Base-by-base conservation (phyloP, 2,888 invertebrate species). In the Coronaproctus castanopsis region DNA sequence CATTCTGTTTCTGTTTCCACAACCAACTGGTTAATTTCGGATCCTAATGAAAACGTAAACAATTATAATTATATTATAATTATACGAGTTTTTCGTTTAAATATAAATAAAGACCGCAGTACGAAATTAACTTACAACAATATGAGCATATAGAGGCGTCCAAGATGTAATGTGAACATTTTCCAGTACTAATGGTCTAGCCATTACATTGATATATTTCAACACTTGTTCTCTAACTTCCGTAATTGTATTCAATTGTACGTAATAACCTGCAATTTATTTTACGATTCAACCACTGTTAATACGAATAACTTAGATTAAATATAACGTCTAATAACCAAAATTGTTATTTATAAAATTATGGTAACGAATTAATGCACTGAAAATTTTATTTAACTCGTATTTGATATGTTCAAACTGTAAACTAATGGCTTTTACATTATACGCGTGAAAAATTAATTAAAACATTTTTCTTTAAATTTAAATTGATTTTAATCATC, bases 161-260 rank as follows among this genome's bases (percentile, higher is more conserved):
- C 97, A 98, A 18, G 91, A 85, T 3, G 88, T 81, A 21, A 86
- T 88, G 67, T 89, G 88, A 2, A 73, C 72, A 3, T 74, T 84
- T 71, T 80, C 88, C 55, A 88, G 72, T 3, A 87, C 87, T 69
- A 88, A 75, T 0, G 88, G 88, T 51, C 85, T 78, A 0, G 88
- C 95, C 69, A 98, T 84, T 2, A 97, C 93, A 62, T 89, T 85
- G 64, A 98, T 89, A 73, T 98, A 98, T 71, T 93, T 87, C 67
- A 97, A 74, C 21, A 97, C 96, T 71, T 97, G 89, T 71, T 93
- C 92, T 64, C 89, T 85, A 0, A 96, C 95, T 73, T 98, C 96
- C 66, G 95, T 92, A 68, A 96, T 78, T 0, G 92, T 89, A 65
- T 89, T 87, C 19, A 98, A 89, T 71, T 96, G 96, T 1, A 88